Conservation (phyloP, 2,797 vertebrate genomes). For the Sebastes taczanowskii region DNA sequence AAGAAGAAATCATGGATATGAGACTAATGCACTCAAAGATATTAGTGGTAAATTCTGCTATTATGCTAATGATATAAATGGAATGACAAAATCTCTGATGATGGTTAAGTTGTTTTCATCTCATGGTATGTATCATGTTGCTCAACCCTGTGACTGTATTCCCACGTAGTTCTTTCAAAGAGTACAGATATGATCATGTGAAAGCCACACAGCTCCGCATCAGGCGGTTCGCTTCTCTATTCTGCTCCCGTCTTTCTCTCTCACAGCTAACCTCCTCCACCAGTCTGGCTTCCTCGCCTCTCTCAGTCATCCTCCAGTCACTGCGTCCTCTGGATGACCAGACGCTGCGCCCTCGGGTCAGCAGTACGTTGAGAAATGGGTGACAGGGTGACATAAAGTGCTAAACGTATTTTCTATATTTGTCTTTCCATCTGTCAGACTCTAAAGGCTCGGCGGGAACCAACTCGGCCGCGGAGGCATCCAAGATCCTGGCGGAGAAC, state of each 20-base stretch:
- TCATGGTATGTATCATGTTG: background rate
- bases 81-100: background rate
- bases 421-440: conserved; percentile 55
- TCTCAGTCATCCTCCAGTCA: background rate
- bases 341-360: background rate
- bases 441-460: conserved; percentile 82
- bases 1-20: too few species aligned
- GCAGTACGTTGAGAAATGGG: background rate
- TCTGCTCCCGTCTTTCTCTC: background rate
- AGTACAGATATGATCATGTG: conserved; percentile 12
- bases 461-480: conserved; percentile 88
- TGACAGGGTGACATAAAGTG: background rate
- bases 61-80: background rate
- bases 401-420: background rate
- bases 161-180: background rate
- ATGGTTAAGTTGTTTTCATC: too few species aligned
- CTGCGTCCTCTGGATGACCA: background rate
- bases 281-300: background rate
- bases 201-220: background rate
- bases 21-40: background rate
- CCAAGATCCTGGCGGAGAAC: conserved; percentile 90
- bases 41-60: background rate
- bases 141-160: background rate
- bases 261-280: background rate
- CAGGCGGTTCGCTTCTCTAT: background rate